These are phyloP conservation scores for Drosophila picticornis DNA, from an alignment of 2,888 invertebrate species.

Conservation along the genomic window DNA sequence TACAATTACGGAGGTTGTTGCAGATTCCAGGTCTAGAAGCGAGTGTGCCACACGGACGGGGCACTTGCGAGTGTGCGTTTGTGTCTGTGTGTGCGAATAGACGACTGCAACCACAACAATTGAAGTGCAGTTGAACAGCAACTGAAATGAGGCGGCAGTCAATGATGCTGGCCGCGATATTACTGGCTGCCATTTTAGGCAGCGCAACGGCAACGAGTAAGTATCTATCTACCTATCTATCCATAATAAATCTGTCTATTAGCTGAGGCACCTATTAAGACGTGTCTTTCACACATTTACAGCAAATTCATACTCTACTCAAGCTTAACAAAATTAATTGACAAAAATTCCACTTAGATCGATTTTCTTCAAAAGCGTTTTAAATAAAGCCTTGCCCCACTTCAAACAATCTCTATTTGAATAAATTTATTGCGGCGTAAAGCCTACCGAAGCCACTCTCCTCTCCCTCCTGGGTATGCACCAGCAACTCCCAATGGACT, in stretches of 20 bases:
- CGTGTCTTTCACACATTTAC: not conserved
- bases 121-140: conserved; percentile 25
- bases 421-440: not conserved
- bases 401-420: not conserved
- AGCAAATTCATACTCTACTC: not conserved
- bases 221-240: conserved; percentile 28
- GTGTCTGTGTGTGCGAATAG: conserved; percentile 4
- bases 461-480: not conserved
- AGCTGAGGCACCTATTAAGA: not conserved
- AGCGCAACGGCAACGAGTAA: conserved; percentile 83
- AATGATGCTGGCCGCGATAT: conserved; percentile 83
- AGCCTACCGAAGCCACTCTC: conserved; percentile 19
- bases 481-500: conserved; percentile 18
- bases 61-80: conserved; percentile 6
- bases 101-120: conserved; percentile 31
- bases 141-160: conserved; percentile 84
- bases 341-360: not conserved
- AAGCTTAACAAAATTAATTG: not conserved
- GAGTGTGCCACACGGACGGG: conserved; percentile 19
- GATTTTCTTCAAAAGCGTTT: not conserved
- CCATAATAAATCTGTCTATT: not conserved
- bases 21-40: conserved; percentile 21
- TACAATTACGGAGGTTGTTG: conserved; percentile 44
- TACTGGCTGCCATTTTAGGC: conserved; percentile 81
- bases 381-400: not conserved